Evolutionary conservation across 2,888 invertebrate species (phyloP), one percentile per base, ranked within the genome.

Genomic region (Mesopsocus fuscifrons): DNA sequence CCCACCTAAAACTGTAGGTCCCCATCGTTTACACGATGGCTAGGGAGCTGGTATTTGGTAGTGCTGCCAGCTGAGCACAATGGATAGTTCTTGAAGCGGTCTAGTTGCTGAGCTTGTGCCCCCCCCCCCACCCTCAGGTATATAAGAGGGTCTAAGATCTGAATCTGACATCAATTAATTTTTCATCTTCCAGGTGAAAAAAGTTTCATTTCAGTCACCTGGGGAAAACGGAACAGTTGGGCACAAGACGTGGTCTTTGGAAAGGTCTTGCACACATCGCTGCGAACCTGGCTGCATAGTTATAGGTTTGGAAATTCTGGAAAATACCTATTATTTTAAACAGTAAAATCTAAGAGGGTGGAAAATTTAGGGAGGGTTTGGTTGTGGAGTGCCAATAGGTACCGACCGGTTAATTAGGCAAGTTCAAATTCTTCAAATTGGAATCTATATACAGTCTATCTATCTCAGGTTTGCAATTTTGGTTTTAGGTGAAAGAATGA

Each of bases 251-350:
- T 88, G 87, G 85, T 76, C 83, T 0, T 56, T 87, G 45, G 82
- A 85, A 57, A 67, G 88, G 9, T 80, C 81, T 57, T 88, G 88
- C 57, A 72, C 81, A 0, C 76, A 76, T 52, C 77, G 74, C 54
- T 89, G 88, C 60, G 84, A 87, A 52, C 74, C 84, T 0, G 87
- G 85, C 9, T 88, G 87, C 61, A 85, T 88, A 53, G 72, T 87
- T 41, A 85, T 89, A 49, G 38, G 38, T 38, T 18, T 4, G 33
- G 9, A 11, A 11, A 30, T 30, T 11, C 9, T 33, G 33, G 17
- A 9, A 33, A 33, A n/a, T n/a, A n/a, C n/a, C n/a, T n/a, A n/a
- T n/a, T n/a, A n/a, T n/a, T 9, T 15, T 6, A 33, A 33, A 16
- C 17, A 6, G 33, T 3, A 4, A 33, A 6, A 16, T 33, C 6